phyloP scores from a whole-genome alignment of 92 coral and sea anemone genomes.

The Parazoanthus swiftii region DNA sequence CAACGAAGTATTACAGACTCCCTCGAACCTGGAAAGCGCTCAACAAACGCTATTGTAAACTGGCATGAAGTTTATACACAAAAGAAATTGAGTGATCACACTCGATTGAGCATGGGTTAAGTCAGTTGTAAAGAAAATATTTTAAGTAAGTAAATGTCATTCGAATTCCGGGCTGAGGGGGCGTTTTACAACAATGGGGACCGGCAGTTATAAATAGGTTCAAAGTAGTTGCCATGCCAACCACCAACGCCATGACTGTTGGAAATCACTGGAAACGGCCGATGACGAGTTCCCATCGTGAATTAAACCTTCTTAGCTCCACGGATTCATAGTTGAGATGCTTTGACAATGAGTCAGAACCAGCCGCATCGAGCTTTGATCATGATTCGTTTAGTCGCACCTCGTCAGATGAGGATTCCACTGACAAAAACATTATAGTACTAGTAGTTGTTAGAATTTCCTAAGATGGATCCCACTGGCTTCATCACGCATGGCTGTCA shows the following conservation, averaged over 20 bases:
- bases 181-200: conserved; percentile 2
- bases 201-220: background rate
- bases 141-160: background rate
- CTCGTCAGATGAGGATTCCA: background rate
- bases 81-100: background rate
- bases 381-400: background rate
- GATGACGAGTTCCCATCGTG: background rate
- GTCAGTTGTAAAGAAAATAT: background rate
- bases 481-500: background rate
- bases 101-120: background rate
- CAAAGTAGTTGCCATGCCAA: background rate
- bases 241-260: background rate
- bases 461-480: background rate
- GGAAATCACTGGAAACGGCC: background rate
- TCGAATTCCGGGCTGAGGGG: conserved; percentile 9
- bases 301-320: conserved; percentile 4
- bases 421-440: too few relatives aligned
- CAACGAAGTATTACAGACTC: background rate
- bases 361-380: background rate
- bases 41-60: background rate
- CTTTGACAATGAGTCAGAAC: conserved; percentile 2
- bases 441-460: too few relatives aligned
- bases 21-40: background rate
- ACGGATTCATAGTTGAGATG: background rate
- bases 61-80: background rate